Base-by-base conservation (phyloP, 2,888 invertebrate genomes). In the Zaprionus lineosus region DNA sequence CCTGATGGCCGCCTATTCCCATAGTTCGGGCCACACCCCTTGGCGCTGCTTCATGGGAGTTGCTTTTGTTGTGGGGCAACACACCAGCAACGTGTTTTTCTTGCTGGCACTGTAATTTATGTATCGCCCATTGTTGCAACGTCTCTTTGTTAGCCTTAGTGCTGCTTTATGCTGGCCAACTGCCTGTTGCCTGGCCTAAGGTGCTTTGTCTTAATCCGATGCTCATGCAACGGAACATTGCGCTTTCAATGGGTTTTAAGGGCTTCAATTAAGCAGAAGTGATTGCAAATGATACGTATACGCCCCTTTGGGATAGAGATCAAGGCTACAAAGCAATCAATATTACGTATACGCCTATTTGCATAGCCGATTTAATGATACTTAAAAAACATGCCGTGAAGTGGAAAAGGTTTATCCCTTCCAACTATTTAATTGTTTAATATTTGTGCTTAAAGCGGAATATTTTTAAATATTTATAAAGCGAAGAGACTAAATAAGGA, bases 201-300 rank as follows among this genome's bases (percentile, higher is more conserved):
- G 77, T 73, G 64, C 84, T 83, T 84, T 76, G 74, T 83, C 78
- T 78, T 73, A 81, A 78, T 78, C 77, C 59, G 55, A 29, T 21
- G 64, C 62, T 58, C 77, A 55, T 65, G 64, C 73, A 66, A 73
- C 50, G 63, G 69, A 63, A 76, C 56, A 73, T 66, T 61, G 77
- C 66, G 26, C 52, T 41, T 9, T 24, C 26, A 16, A 51, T 52
- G 37, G 47, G 36, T 51, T 58, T 39, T 83, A 69, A 78, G 51
- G 60, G 53, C 63, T 59, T 65, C 70, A 83, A 84, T 81, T 78
- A 84, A 73, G 65, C 57, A 43, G 58, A 67, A 74, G 46, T 59
- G 37, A 61, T 69, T 39, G 55, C 41, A 55, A 55, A 40, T 34
- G 39, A 34, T 48, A 41, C 36, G 46, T 46, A 56, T 46, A 44